These are phyloP conservation scores for Zaprionus nigranus DNA, from an alignment of 1,140 invertebrate genomes.

Conservation along the genomic window DNA sequence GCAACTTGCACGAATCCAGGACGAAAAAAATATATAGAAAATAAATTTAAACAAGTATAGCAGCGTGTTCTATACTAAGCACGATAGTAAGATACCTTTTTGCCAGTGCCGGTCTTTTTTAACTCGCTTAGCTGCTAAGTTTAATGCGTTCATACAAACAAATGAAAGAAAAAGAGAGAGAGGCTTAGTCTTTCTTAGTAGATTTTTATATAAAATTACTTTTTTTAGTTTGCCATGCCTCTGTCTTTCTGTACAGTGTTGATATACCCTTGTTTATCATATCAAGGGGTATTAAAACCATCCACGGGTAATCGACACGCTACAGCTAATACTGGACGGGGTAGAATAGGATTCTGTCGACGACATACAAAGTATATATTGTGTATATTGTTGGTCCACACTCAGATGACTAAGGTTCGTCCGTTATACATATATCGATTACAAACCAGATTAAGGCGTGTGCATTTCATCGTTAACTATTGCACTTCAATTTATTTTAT, in stretches of 20 bases:
- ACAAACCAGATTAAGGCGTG: neutral
- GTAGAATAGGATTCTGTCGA: neutral
- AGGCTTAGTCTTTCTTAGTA: neutral
- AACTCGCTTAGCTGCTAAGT: neutral
- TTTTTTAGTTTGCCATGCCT: neutral
- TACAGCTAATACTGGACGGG: neutral
- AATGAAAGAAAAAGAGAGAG: neutral
- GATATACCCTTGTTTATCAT: neutral
- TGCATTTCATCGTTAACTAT: neutral
- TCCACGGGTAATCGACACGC: constrained; percentile 2
- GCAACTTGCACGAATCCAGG: constrained; percentile 54
- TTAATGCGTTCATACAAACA: neutral
- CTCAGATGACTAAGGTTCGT: neutral
- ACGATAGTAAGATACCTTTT: neutral
- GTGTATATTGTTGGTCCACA: neutral
- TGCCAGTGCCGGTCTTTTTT: neutral
- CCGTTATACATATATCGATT: neutral
- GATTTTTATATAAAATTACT: neutral
- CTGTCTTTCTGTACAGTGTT: neutral
- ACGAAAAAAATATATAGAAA: constrained; percentile 20
- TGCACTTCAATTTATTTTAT: neutral
- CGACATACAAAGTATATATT: constrained; percentile 1
- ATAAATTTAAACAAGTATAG: constrained; percentile 18
- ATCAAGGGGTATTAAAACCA: neutral
- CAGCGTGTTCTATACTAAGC: too few relatives aligned